Base-by-base conservation (phyloP, 2,888 invertebrate genomes). In the Gymnocheta viridis region DNA sequence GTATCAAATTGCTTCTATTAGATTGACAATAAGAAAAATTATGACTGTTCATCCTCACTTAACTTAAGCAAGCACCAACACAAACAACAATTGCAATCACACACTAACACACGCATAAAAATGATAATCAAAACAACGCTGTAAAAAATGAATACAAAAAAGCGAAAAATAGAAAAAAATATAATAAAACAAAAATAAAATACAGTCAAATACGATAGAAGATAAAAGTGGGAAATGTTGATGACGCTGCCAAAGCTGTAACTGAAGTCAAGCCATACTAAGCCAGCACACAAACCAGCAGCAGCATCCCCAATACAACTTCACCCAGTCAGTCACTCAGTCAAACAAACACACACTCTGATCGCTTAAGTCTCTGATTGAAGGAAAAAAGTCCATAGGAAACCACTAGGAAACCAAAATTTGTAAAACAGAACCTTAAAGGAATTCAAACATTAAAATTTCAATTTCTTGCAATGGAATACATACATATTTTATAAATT, bases 1-100 rank as follows among this genome's bases (percentile, higher is more conserved):
- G 70, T 83, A 83, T 83, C 79, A 76, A 83, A 80, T 83, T 83
- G 83, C 83, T 64, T 62, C 64, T 74, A 83, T 79, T 79, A 79
- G 70, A 80, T 76, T 79, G 79, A 79, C 83, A 70, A 83, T 74
- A 79, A 74, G 74, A 78, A 82, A 78, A 82, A 74, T 74, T 69
- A 79, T 82, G 74, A 82, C 74, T 74, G 47, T 79, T 70, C 79
- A 82, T 69, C 69, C 58, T 79, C 79, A 79, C 44, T 76, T 51
- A 72, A 56, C 64, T 47, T 72, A 60, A 83, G 67, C 41, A 60
- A 83, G 67, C 41, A 56, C 38, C 41, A 69, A 47, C 69, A 49
- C 47, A 41, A 44, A 54, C 29, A 56, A 58, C 22, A 82, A 51
- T n/a, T 49, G 12, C 49, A 66, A n/a, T 38, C 14, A 66, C 69